Base-by-base conservation (phyloP, 92 coral and sea anemone species). In the Bergia sp. region DNA sequence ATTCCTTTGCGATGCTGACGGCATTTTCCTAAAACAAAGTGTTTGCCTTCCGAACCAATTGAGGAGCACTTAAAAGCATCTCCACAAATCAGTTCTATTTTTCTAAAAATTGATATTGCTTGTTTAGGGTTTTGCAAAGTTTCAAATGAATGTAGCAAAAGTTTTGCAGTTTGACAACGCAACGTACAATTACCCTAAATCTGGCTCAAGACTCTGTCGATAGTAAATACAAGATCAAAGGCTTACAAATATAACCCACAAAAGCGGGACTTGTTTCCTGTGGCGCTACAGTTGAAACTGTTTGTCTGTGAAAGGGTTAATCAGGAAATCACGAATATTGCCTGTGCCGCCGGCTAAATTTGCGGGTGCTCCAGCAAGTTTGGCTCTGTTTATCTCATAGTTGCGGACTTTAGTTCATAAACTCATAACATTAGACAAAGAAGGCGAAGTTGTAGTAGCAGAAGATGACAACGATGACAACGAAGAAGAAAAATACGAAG, bases 291-390 rank as follows among this genome's bases (percentile, higher is more conserved):
- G 83, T 80, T 80, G 69, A 53, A 50, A 80, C 23, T 55, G 71
- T 80, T 80, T 80, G 72, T 82, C 73, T 29, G 74, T 81, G 86
- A 53, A 82, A 11, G 61, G 49, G 65, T 82, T 65, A 82, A 82
- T 66, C 45, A 82, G 57, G 76, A 82, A 65, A 69, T 41, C 86
- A 82, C 86, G 73, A 79, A n/a, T 13, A 36, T 16, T 20, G 61
- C 38, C 21, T 77, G 2, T 77, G 66, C 47, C 82, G 57, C 55
- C 82, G 37, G 42, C 65, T 23, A 79, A 0, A 79, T 79, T 45
- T 47, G 18, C 36, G 40, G 66, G 65, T 37, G 37, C 58, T 18
- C 12, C 16, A 21, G 8, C 3, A 37, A 44, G 50, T 45, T 6
- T 49, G 61, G 16, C 3, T 55, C 40, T 47, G 49, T 11, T 79